Base-by-base conservation (phyloP, 2,888 invertebrate species). In the Aleiodes alternator region DNA sequence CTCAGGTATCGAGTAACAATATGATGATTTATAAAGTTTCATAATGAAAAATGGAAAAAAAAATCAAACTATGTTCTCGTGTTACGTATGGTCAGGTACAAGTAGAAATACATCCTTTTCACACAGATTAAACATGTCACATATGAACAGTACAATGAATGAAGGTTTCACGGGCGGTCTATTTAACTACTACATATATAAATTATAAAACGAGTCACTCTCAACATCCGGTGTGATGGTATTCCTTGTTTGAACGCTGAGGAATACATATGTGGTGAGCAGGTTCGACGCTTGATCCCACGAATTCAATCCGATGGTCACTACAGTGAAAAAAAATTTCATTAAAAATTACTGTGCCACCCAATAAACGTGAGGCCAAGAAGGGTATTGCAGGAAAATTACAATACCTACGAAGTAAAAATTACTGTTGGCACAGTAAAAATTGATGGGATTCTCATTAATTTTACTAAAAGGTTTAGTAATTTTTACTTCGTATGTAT, bases 41-140 rank as follows among this genome's bases (percentile, higher is more conserved):
- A 43, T 11, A 64, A 61, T 16, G 16, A 48, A 43, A 7, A 43
- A 7, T 43, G 3, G 16, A 48, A 55, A 48, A 11, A 61, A 64
- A 64, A 8, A 23, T 9, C 16, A 9, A 48, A 43, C 23, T 0
- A 16, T 23, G 23, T 43, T 43, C 16, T 48, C 64, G 70, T 50
- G 71, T 76, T 76, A 68, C 55, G 70, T 70, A 34, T 53, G 76
- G 73, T 76, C 73, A 73, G 71, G 70, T 38, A 73, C 53, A 69
- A 31, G 57, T 7, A 7, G n/a, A 16, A 16, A 23, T 43, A 11
- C 55, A 3, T 14, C 16, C 14, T 64, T 64, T 61, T 14, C 48
- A 43, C 12, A 48, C 61, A 14, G 16, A 43, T 43, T 51, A n/a
- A 12, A 14, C 16, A 57, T 16, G 29, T 57, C 14, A 29, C 51